Base-by-base conservation (phyloP, 2,888 invertebrate genomes). In the Pammene aurita region DNA sequence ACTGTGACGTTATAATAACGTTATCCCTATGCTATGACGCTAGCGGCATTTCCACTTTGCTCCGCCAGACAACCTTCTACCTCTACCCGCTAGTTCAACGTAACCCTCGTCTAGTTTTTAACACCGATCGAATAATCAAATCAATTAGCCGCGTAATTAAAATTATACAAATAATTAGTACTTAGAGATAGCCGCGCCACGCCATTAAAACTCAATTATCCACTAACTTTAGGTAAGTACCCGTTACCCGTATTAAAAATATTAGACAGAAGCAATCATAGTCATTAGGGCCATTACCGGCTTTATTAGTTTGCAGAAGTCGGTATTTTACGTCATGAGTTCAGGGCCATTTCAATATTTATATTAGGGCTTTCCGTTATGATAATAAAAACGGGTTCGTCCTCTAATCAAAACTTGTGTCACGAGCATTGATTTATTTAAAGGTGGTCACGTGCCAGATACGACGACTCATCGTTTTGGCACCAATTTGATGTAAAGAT, bases 151-250 rank as follows among this genome's bases (percentile, higher is more conserved):
- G 35, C 6, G 10, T 34, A 60, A 34, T 44, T 18, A 38, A 18
- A n/a, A 7, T 18, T 11, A 50, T 48, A 38, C 2, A 11, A 56
- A n/a, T 50, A 5, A 16, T 35, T 14, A 14, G n/a, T n/a, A 16
- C 61, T 38, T 41, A 62, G 38, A 16, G 41, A 38, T 16, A 2
- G 54, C 26, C 16, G 10, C 48, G 34, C 14, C 50, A 63, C 13
- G 14, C n/a, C 56, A 67, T 63, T 57, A 63, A 52, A 50, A 57
- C 50, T 50, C 62, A 44, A 63, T 68, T 63, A 56, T 50, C 57
- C 18, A 52, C 50, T 44, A 57, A 57, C 42, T 44, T 63, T 63
- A 44, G 63, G 63, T 67, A 63, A 67, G 62, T 67, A 63, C 63
- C 63, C 44, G n/a, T 50, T 57, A 57, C 50, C 46, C 42, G 10